Evolutionary conservation across 2,888 invertebrate species (phyloP), one percentile per base, ranked within the genome.

Genomic region (Leptothorax acervorum): DNA sequence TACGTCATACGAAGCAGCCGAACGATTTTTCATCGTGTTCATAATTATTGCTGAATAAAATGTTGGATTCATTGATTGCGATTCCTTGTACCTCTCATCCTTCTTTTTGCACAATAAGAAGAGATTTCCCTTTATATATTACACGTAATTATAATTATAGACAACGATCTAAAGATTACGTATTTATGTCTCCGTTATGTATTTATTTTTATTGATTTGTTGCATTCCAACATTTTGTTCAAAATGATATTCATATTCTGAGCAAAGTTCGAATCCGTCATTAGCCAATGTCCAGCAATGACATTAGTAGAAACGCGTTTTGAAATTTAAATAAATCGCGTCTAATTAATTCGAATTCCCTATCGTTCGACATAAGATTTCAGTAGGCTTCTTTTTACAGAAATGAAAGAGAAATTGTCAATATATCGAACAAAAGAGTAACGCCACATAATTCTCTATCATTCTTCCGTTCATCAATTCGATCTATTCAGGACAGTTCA

Each of bases 1-100:
- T 66, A 35, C 12, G 48, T 60, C 55, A 18, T 79, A 35, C 35
- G 28, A 62, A 45, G 12, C 45, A 39, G n/a, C 23, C 45, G 78
- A 71, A 71, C 23, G 48, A 79, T 81, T 81, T 71, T 71, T 60
- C 60, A 71, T 70, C 57, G 35, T 79, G 57, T 81, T 68, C 78
- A 48, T 60, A 55, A 79, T 71, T 79, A 60, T 71, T 71, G 48
- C 60, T 60, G 79, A 81, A 81, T 81, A 81, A 81, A 81, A 71
- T 81, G 71, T 81, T 81, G 60, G 60, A 81, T 51, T 81, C 60
- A 71, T 70, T 79, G n/a, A 79, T 57, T 51, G 11, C 18, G 11
- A 3, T 12, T 55, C 2, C 45, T 57, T 53, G 6, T 60, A 51
- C 3, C 35, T 60, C 23, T 31, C 6, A 12, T 39, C 18, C 35